Base-by-base conservation (phyloP, 37 sponge, comb jelly and placozoan genomes). In the Beroe ovata region DNA sequence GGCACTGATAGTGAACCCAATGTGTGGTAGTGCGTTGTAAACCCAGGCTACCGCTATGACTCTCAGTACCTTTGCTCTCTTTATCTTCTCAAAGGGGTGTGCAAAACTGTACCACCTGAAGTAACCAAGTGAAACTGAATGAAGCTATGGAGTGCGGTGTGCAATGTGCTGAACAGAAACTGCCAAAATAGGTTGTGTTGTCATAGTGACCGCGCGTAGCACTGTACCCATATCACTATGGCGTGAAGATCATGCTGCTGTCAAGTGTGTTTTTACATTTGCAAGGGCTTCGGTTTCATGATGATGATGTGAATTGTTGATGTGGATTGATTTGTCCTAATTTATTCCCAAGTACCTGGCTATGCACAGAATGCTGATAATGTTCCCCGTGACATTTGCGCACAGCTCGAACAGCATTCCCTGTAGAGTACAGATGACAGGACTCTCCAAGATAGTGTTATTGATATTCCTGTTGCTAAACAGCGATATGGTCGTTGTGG, bases 51-150 rank as follows among this genome's bases (percentile, higher is more conserved):
- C 18, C 23, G 54, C 33, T 3, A 77, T 30, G 3, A 77, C 47
- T 77, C 54, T 11, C 23, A 42, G 54, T 4, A 77, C 54, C 35
- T 32, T 30, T 11, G n/a, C 54, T 23, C 41, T 77, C 28, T 36
- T 77, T 40, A 77, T n/a, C 33, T 77, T 77, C 84, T 42, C n/a
- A 20, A 77, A 77, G 42, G 84, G 84, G 6, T 20, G 23, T 3
- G 84, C 84, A 20, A 77, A 77, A 41, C 84, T 77, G 84, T 40
- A 36, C 84, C 84, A 77, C 84, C 84, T 77, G 38, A 14, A 47
- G n/a, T n/a, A n/a, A n/a, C n/a, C n/a, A n/a, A n/a, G n/a, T n/a
- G n/a, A n/a, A n/a, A n/a, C n/a, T n/a, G n/a, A n/a, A n/a, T n/a
- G n/a, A n/a, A n/a, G n/a, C n/a, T n/a, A n/a, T n/a, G n/a, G n/a